Evolutionary conservation across 2,113 vertebrate genomes (phyloP).

Genomic region (Dasypus novemcinctus): DNA sequence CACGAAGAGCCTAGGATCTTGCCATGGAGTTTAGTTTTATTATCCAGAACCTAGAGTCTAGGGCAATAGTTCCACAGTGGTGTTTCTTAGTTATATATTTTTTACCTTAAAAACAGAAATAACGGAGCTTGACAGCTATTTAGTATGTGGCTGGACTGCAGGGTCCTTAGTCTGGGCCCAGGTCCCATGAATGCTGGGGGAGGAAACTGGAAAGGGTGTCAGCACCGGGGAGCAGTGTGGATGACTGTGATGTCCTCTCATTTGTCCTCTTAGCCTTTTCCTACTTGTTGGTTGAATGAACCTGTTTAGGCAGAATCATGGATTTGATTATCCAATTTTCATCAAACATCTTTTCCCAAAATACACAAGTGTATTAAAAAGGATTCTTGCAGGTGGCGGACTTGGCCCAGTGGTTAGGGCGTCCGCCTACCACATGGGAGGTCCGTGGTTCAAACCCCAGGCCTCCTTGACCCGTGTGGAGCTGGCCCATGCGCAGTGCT

Average conservation of each 20-base stretch:
- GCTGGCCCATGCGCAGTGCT: no score
- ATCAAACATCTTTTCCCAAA: background rate
- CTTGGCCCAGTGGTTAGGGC: no score
- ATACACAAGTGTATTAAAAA: background rate
- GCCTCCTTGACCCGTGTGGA: no score
- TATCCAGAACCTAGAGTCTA: background rate
- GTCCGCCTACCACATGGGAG: no score
- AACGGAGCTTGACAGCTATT: background rate
- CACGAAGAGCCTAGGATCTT: background rate
- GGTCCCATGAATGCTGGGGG: rapidly evolving
- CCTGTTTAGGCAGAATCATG: background rate
- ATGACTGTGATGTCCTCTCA: rapidly evolving
- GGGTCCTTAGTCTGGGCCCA: background rate
- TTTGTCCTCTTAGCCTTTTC: background rate
- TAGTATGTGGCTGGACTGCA: background rate
- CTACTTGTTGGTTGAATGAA: background rate
- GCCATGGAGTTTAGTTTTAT: background rate
- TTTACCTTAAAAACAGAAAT: background rate
- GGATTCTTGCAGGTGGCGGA: background rate
- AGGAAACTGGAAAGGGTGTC: background rate
- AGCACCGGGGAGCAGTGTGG: rapidly evolving
- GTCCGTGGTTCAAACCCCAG: no score
- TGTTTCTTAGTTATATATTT: background rate
- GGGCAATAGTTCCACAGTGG: background rate
- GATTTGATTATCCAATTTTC: background rate